A percentile compares a stretch with the other conserved stretches of the same genome.
phyloP scores from a whole-genome alignment of 2,797 vertebrate genomes.

The Simalia tracyae region DNA sequence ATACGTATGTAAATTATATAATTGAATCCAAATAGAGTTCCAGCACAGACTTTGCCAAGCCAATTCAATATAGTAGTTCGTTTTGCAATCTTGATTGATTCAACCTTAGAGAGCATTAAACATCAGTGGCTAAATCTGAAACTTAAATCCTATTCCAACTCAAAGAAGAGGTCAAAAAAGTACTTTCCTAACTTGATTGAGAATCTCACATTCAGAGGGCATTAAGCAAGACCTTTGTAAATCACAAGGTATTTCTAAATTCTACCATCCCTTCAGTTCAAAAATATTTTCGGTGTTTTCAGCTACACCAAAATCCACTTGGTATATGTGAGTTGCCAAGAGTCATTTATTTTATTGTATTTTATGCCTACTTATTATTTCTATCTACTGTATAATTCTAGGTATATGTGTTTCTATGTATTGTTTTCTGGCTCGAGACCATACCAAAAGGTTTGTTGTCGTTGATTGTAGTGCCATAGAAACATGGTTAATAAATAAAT shows the following conservation, averaged over 20 bases:
- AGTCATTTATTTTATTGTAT: neutral
- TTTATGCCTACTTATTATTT: neutral
- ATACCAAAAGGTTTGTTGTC: neutral
- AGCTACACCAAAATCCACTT: neutral
- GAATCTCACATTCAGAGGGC: conserved; percentile 19
- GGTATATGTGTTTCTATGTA: neutral
- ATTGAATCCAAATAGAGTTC: neutral
- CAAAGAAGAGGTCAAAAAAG: neutral
- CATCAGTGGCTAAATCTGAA: neutral
- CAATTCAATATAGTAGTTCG: neutral
- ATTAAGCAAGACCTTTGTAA: conserved; percentile 7
- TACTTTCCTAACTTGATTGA: conserved; percentile 32
- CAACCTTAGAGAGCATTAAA: neutral
- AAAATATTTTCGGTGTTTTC: neutral
- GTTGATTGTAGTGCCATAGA: neutral
- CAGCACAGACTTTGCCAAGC: neutral
- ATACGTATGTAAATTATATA: neutral
- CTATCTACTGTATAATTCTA: neutral
- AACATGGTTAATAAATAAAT: neutral
- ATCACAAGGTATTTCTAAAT: neutral
- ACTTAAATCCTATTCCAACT: neutral
- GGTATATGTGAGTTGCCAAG: neutral
- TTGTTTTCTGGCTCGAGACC: neutral
- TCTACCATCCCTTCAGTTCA: neutral
- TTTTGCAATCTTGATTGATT: neutral